Evolutionary conservation across 2,888 invertebrate genomes (phyloP).

Genomic region (Aporophyla lueneburgensis): DNA sequence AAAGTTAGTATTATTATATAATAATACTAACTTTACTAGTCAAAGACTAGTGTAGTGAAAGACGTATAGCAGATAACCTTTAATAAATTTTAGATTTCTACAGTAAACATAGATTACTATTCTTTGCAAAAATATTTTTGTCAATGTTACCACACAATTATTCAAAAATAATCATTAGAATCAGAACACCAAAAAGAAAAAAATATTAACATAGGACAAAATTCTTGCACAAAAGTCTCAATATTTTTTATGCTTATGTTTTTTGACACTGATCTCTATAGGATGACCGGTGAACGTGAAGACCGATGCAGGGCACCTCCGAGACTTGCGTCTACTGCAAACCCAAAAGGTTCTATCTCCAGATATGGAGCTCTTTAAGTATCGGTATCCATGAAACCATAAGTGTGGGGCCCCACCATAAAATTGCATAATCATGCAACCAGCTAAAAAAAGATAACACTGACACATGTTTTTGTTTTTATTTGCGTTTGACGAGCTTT

Average conservation of each 20-base stretch:
- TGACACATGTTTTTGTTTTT: not conserved
- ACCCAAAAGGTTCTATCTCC: conserved; percentile 71
- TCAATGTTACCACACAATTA: not conserved
- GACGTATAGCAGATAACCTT: not conserved
- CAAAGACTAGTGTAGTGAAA: too few relatives aligned
- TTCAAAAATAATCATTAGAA: not conserved
- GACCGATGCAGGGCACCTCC: conserved; percentile 70
- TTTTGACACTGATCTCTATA: conserved; percentile 63
- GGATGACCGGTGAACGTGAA: conserved; percentile 67
- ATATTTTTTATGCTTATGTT: conserved; percentile 71
- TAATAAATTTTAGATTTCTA: not conserved
- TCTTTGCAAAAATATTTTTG: not conserved
- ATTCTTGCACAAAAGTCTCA: conserved; percentile 30
- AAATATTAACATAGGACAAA: too few relatives aligned
- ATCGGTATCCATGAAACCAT: conserved; percentile 69
- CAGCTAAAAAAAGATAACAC: conserved; percentile 1
- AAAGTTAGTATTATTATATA: conserved; percentile 4
- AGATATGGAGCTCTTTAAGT: conserved; percentile 58
- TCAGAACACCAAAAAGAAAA: not conserved
- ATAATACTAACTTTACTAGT: too few relatives aligned
- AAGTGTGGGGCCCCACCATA: conserved; percentile 41
- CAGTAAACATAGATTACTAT: not conserved
- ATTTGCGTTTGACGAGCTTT: not conserved
- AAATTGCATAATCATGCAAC: conserved; percentile 27
- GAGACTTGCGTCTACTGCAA: conserved; percentile 67